phyloP scores from a whole-genome alignment of 2,888 invertebrate genomes.

The Macaria liturata region DNA sequence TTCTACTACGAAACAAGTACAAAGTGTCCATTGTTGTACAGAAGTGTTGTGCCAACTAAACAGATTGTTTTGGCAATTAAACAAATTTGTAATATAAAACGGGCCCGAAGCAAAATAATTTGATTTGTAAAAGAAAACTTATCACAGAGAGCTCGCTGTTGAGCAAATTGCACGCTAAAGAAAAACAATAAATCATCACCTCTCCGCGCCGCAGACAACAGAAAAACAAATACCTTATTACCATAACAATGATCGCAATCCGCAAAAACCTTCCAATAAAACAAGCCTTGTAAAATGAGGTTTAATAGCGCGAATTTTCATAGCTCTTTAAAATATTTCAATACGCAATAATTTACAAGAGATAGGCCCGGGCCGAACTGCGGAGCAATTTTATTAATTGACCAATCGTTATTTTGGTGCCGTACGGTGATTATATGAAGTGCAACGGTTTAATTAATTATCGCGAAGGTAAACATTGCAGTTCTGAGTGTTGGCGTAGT shows the following conservation, averaged over 20 bases:
- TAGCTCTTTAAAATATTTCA: conserved; percentile 22
- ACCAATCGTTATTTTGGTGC: conserved; percentile 26
- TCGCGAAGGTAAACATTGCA: conserved; percentile 37
- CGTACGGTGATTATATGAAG: conserved; percentile 21
- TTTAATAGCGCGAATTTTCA: conserved; percentile 18
- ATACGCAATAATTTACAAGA: conserved; percentile 29
- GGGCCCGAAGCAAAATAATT: no score
- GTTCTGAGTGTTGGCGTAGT: conserved; percentile 5
- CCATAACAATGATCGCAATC: conserved; percentile 2
- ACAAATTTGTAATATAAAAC: no score
- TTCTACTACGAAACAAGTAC: no score
- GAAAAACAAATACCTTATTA: not conserved
- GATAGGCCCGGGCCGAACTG: conserved; percentile 14
- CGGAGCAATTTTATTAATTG: conserved; percentile 32
- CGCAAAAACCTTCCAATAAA: conserved; percentile 26
- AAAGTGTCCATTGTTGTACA: no score
- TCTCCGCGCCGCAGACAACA: not conserved
- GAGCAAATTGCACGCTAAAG: no score
- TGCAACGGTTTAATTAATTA: conserved; percentile 47
- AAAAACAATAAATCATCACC: not conserved
- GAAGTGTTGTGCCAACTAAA: no score
- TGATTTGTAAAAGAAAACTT: no score
- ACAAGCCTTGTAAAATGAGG: conserved; percentile 17
- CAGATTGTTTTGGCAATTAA: no score
- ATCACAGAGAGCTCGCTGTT: no score